Base-by-base conservation (phyloP, 2,888 invertebrate genomes). In the Brachypalpus laphriformis region DNA sequence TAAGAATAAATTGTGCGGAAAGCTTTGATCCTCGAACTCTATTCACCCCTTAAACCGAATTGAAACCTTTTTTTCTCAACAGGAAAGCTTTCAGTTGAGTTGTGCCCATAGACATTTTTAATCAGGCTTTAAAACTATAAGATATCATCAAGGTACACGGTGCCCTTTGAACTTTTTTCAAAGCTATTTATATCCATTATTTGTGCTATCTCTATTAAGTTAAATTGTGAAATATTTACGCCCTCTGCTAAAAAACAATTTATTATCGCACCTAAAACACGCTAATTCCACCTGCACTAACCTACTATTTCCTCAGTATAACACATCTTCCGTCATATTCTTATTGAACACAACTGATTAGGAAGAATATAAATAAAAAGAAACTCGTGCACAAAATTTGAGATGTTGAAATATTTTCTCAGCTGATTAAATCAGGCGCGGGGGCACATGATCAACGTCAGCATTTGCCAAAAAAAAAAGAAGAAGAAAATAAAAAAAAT, bases 391-490 rank as follows among this genome's bases (percentile, higher is more conserved):
- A 76, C 16, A 22, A 22, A 45, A 57, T 56, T 54, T 20, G 16
- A 57, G 42, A 25, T 70, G 31, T 70, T 59, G 71, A 71, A 59
- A 76, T 68, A 34, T 59, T 59, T 68, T 20, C 51, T 76, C 42
- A 61, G 18, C 59, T 68, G 76, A 76, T 68, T 68, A 40, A 63
- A 66, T 59, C 40, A 34, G 47, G 31, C 47, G 57, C 34, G 47
- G 45, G 31, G 57, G 28, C 57, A 49, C 65, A 57, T 28, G 66
- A 75, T 68, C 68, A 45, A 9, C 49, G 34, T 49, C 65, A 31
- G 16, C 6, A 49, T 56, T 45, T 65, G 45, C 22, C n/a, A 63
- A 42, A 28, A 51, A 51, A 25, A 20, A n/a, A 51, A 22, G 25
- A 28, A 25, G 34, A 31, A 4, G 34, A 56, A 51, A 51, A 51